phyloP scores from a whole-genome alignment of 2,797 vertebrate genomes.

The Pachyuromys duprasi region DNA sequence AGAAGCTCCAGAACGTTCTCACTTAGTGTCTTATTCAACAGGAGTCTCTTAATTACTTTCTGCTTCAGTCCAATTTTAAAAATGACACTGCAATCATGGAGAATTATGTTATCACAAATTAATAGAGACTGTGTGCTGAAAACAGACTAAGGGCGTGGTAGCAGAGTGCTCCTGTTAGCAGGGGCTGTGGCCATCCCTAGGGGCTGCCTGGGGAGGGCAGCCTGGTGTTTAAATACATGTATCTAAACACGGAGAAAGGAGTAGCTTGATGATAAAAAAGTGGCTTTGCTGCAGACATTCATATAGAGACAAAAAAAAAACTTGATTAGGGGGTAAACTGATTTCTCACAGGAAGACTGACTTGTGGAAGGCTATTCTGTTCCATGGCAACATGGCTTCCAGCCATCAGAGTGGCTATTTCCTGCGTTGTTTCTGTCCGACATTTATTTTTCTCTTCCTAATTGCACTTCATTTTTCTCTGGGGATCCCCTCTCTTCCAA shows the following conservation, averaged over 20 bases:
- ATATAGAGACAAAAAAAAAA: background rate
- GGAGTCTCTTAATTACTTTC: background rate
- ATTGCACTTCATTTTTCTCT: conserved; percentile 8
- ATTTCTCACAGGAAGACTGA: background rate
- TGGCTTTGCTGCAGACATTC: background rate
- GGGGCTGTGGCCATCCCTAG: background rate
- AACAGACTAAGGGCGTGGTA: background rate
- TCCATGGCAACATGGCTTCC: background rate
- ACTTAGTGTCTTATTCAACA: background rate
- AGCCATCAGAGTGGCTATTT: background rate
- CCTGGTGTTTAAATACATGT: background rate
- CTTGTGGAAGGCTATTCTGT: background rate
- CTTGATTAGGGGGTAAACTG: background rate
- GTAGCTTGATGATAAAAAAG: background rate
- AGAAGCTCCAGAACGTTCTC: background rate
- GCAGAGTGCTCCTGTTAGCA: background rate
- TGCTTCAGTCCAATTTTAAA: conserved; percentile 50
- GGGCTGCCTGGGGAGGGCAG: background rate
- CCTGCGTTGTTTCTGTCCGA: background rate
- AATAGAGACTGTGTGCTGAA: background rate
- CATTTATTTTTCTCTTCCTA: conserved; percentile 31
- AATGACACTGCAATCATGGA: background rate
- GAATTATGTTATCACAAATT: conserved; percentile 26
- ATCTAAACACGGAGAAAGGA: background rate
- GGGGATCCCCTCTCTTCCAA: background rate